Evolutionary conservation across 2,888 invertebrate species (phyloP).

Genomic region (Apodemia mormo): DNA sequence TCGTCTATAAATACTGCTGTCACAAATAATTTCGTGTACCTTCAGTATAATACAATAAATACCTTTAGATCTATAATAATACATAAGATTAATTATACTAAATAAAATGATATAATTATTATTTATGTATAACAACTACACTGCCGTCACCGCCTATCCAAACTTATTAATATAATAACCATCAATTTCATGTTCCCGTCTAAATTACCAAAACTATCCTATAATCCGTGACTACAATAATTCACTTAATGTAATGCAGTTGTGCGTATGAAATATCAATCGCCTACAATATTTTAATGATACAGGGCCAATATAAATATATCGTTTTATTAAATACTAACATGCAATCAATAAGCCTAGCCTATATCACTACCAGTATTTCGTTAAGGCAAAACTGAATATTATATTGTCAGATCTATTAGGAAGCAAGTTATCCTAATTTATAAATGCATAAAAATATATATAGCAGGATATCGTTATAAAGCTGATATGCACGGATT

Average conservation of each 20-base stretch:
- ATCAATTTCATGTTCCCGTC: conserved; percentile 2
- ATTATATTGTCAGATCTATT: conserved; percentile 79
- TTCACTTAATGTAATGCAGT: conserved; percentile 21
- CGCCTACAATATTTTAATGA: conserved; percentile 23
- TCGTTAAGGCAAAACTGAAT: conserved; percentile 76
- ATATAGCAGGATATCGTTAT: not conserved
- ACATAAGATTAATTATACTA: not conserved
- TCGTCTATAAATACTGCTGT: no score
- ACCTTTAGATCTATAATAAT: not conserved
- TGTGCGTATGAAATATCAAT: conserved; percentile 40
- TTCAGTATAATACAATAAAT: not conserved
- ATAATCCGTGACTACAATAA: conserved; percentile 20
- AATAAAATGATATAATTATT: not conserved
- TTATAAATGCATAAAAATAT: conserved; percentile 61
- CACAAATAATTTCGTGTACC: no score
- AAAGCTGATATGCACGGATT: not conserved
- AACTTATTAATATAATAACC: not conserved
- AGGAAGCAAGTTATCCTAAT: conserved; percentile 77
- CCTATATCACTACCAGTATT: conserved; percentile 72
- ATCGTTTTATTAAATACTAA: conserved; percentile 47
- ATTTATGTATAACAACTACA: not conserved
- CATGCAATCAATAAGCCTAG: conserved; percentile 69
- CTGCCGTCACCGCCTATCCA: not conserved
- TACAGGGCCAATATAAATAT: conserved; percentile 34
- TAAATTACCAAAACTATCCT: conserved; percentile 22